Evolutionary conservation across 2,113 vertebrate genomes (phyloP), one percentile per base, ranked within the genome.

Genomic region (Macrotus californicus): DNA sequence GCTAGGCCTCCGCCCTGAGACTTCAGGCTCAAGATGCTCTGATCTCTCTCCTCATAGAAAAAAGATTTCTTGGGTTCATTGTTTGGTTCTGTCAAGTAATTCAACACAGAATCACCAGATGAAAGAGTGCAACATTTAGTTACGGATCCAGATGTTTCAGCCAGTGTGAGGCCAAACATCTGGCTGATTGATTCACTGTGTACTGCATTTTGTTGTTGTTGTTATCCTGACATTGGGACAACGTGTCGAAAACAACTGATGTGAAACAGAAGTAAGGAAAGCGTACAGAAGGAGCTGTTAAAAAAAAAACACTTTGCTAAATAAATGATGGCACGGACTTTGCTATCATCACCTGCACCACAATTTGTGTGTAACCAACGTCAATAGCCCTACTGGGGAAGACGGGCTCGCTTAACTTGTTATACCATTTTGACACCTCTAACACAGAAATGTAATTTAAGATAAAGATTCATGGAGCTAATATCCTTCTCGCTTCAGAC

Each of bases 191-290:
- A 75, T 84, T 70, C 80, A 70, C 50, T 9, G 10, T 48, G 87
- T 36, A 59, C 5, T 39, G 61, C 46, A 43, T 22, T 79, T 94
- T 73, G 39, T 77, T 54, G 56, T 54, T n/a, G 31, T 36, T 67
- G 31, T 67, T 46, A 90, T 52, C 66, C 70, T 95, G 92, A 95
- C 84, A 90, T 16, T 91, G 85, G 94, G 73, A n/a, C 69, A 80
- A 79, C 0, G 0, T 96, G 94, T 97, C 94, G 95, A 96, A 94
- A 92, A 96, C 94, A 94, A 97, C 77, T 94, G 93, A 93, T 96
- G 93, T 87, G 95, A 96, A 98, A 76, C 64, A 97, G 97, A 98
- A 97, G 94, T 98, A 96, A 98, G 87, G n/a, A 97, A 97, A 97
- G 94, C 54, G 79, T 94, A 96, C 7, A 95, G 96, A 97, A 97